phyloP scores from a whole-genome alignment of 2,113 vertebrate genomes.

The Chlorodrepanis virens region DNA sequence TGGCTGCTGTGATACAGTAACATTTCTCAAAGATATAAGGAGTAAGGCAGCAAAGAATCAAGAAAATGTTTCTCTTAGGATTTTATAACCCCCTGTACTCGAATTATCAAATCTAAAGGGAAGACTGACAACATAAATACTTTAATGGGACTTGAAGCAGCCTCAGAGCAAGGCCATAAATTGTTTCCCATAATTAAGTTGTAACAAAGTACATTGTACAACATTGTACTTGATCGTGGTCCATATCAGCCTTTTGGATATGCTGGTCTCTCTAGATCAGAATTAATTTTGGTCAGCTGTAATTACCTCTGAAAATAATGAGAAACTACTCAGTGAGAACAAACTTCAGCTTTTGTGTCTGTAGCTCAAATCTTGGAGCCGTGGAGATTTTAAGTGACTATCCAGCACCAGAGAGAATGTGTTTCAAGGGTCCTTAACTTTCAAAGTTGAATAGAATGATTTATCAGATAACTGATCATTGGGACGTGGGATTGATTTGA shows the following conservation, averaged over 20 bases:
- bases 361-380: neutral
- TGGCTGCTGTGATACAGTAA: neutral
- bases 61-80: neutral
- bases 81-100: neutral
- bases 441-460: neutral
- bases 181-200: neutral
- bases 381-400: neutral
- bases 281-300: neutral
- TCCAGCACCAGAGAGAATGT: neutral
- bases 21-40: neutral
- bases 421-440: neutral
- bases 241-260: neutral
- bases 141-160: neutral
- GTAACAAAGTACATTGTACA: neutral
- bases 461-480: neutral
- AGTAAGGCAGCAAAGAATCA: neutral
- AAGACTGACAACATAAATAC: neutral
- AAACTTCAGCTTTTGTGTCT: neutral
- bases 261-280: neutral
- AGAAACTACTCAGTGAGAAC: neutral
- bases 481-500: neutral
- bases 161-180: neutral
- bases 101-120: neutral
- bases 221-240: neutral
- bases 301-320: neutral